Evolutionary conservation across 2,797 vertebrate species (phyloP).

Genomic region (Pseudomugil tenellus): DNA sequence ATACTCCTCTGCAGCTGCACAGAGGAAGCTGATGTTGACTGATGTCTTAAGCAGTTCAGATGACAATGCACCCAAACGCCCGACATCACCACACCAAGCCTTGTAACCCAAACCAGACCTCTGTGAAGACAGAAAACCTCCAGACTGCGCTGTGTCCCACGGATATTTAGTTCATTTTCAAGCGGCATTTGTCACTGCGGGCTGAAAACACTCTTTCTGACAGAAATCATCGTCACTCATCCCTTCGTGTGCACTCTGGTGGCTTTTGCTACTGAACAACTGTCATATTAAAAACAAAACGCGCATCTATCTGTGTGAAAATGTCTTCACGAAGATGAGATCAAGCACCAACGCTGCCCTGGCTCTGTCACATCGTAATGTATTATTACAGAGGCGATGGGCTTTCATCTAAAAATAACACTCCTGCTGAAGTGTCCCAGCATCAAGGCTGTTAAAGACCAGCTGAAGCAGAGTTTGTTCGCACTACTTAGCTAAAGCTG

Average conservation of each 20-base stretch:
- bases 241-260: neutral
- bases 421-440: conserved; percentile 21
- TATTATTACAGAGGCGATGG: conserved; percentile 64
- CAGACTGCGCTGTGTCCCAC: neutral
- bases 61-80: neutral
- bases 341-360: conserved; percentile 7
- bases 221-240: conserved; percentile 10
- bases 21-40: conserved; percentile 3
- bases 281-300: conserved; percentile 25
- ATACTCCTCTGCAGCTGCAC: neutral
- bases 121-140: neutral
- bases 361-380: conserved; percentile 48
- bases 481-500: conserved; percentile 2
- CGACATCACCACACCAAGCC: neutral
- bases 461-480: conserved; percentile 28
- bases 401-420: conserved; percentile 70
- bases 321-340: conserved; percentile 3
- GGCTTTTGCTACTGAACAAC: neutral
- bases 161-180: conserved; percentile 6
- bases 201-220: conserved; percentile 16
- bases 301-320: neutral
- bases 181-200: neutral
- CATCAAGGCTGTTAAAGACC: conserved; percentile 44
- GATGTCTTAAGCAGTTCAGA: conserved; percentile 1
- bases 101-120: conserved; percentile 19